Base-by-base conservation (phyloP, 2,888 invertebrate genomes). In the Lasioglossum calceatum region DNA sequence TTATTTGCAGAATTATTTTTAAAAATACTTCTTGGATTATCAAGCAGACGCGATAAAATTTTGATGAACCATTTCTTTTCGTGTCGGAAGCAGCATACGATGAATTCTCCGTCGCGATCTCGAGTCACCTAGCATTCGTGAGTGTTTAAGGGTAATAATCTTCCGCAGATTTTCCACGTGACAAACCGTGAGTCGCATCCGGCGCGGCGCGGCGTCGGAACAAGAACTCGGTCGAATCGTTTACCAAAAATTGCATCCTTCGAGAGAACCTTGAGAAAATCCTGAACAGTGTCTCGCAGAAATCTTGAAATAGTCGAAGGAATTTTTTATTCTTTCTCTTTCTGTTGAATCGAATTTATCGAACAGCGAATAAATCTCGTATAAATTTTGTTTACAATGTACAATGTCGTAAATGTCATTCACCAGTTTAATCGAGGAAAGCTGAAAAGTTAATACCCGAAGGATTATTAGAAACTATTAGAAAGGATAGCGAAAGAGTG, bases 161-260 rank as follows among this genome's bases (percentile, higher is more conserved):
- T 94, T 93, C 94, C 94, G 94, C 90, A 92, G 91, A 93, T 94
- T 94, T 94, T 93, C 92, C 84, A 54, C 76, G 64, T 23, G 73
- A 79, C 50, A 27, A 54, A 76, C 77, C 81, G 64, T 80, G 82
- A 79, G 88, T 81, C 50, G 72, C 74, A 74, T 85, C 84, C 87
- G 82, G 75, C 32, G 32, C 32, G 32, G 32, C 32, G 32, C 32
- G 32, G 32, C 19, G 36, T 42, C 71, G 79, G 64, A 75, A 78
- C 23, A 42, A 85, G 86, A 85, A 90, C 85, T 90, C 81, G 88
- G 85, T 90, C 88, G 82, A 87, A 87, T 81, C 89, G 71, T 92
- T 89, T 83, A 61, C 47, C n/a, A 72, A 67, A 73, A 79, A 86
- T 78, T 82, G 54, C 86, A 39, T 76, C 81, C 72, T 81, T 39